phyloP scores from a whole-genome alignment of 23 tunicate genomes.

The Pegea sp. region DNA sequence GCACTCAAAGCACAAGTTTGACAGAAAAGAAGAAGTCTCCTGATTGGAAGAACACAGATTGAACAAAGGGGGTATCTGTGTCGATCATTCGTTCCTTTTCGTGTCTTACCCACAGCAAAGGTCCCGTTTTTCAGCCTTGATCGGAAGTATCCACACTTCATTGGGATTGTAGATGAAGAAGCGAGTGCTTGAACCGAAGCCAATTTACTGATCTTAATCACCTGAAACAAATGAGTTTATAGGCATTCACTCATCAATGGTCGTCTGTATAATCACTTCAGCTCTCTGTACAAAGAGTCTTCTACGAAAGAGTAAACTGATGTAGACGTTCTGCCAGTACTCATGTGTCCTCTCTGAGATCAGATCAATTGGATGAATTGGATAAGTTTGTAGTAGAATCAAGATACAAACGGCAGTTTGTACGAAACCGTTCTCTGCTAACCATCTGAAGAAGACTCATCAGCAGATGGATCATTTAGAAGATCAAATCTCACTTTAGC shows the following conservation, averaged over 20 bases:
- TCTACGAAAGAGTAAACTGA: conserved; percentile 8
- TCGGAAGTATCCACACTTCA: conserved; percentile 28
- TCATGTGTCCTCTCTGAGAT: conserved; percentile 3
- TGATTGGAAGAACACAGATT: neutral
- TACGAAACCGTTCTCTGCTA: conserved; percentile 26
- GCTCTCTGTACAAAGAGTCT: conserved; percentile 18
- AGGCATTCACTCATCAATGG: neutral
- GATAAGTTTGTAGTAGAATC: conserved; percentile 17
- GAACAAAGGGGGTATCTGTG: neutral
- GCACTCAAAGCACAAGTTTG: neutral
- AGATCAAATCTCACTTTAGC: neutral
- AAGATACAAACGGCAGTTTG: conserved; percentile 27
- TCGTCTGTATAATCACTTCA: conserved; percentile 3
- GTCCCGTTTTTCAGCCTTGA: no score
- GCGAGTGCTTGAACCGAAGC: conserved; percentile 20
- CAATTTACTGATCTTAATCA: conserved; percentile 25
- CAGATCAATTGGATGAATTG: conserved; percentile 4
- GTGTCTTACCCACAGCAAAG: no score
- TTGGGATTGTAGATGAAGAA: conserved; percentile 32
- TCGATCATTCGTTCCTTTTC: no score
- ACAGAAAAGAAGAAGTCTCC: neutral
- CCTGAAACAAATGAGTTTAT: conserved; percentile 4
- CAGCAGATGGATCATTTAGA: no score
- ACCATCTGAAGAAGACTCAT: conserved; percentile 15
- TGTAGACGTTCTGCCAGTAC: conserved; percentile 31